These are phyloP conservation scores for Oscheius sp. DNA, from an alignment of 2,888 invertebrate species.

Conservation along the genomic window DNA sequence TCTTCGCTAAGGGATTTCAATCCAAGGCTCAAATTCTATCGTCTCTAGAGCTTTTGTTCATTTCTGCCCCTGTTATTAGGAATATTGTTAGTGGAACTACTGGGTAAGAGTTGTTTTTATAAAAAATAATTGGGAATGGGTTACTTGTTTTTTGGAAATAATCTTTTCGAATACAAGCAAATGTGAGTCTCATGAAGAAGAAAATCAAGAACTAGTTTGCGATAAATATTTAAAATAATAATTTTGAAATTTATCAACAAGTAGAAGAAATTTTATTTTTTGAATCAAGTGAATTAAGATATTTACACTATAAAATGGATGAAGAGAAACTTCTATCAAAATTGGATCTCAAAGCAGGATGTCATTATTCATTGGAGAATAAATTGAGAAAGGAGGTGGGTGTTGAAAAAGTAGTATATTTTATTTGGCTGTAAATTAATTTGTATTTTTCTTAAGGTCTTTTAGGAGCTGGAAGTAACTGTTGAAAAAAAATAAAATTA, in stretches of 20 bases:
- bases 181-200: too few relatives aligned
- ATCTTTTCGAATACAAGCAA: too few relatives aligned
- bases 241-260: background rate
- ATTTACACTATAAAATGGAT: slow-evolving; percentile 51
- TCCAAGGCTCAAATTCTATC: slow-evolving; percentile 46
- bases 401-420: too few relatives aligned
- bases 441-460: too few relatives aligned
- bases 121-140: background rate
- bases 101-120: slow-evolving; percentile 24
- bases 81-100: slow-evolving; percentile 52
- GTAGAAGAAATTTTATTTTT: background rate
- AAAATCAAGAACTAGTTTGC: too few relatives aligned
- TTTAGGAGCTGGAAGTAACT: too few relatives aligned
- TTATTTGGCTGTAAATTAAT: background rate
- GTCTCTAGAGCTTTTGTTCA: slow-evolving; percentile 38
- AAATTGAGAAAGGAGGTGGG: slow-evolving; percentile 36
- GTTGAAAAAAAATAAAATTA: too few relatives aligned
- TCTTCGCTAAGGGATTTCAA: slow-evolving; percentile 39
- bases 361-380: slow-evolving; percentile 49
- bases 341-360: slow-evolving; percentile 43
- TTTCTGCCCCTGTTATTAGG: slow-evolving; percentile 42
- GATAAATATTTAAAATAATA: too few relatives aligned
- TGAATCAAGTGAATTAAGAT: too few relatives aligned
- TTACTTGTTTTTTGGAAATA: background rate
- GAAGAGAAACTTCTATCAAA: slow-evolving; percentile 46